Conservation (phyloP, 2,797 vertebrate species). For the Tokudaia muenninki region DNA sequence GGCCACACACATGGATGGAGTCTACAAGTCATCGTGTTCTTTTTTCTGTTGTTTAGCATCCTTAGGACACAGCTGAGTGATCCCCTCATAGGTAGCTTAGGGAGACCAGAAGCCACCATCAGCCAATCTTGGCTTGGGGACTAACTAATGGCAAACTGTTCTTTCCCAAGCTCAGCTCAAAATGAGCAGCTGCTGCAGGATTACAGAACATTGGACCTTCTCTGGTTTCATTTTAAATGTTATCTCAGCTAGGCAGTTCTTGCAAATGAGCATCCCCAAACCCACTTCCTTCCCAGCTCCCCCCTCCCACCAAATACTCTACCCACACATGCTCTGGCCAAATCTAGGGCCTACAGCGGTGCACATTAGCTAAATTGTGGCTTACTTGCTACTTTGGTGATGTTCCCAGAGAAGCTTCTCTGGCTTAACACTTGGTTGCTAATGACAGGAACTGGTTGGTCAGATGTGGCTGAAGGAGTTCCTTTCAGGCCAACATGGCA, state of each 20-base stretch:
- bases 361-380: conserved; percentile 54
- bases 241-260: conserved; percentile 78
- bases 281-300: neutral
- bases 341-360: neutral
- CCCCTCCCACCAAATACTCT: neutral
- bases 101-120: neutral
- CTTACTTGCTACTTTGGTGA: conserved; percentile 6
- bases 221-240: conserved; percentile 66
- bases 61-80: conserved; percentile 50
- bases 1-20: neutral
- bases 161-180: neutral
- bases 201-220: conserved; percentile 75
- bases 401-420: conserved; percentile 59
- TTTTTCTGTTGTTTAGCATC: conserved; percentile 7
- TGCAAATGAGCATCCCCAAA: conserved; percentile 47
- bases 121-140: neutral
- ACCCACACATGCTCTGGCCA: neutral
- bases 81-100: conserved; percentile 48
- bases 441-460: conserved; percentile 27
- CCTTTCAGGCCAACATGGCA: neutral
- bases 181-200: conserved; percentile 80
- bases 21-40: conserved; percentile 11
- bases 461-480: conserved; percentile 31
- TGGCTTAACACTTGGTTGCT: conserved; percentile 49
- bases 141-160: neutral